Base-by-base conservation (phyloP, 2,888 invertebrate species). In the Labia minor region DNA sequence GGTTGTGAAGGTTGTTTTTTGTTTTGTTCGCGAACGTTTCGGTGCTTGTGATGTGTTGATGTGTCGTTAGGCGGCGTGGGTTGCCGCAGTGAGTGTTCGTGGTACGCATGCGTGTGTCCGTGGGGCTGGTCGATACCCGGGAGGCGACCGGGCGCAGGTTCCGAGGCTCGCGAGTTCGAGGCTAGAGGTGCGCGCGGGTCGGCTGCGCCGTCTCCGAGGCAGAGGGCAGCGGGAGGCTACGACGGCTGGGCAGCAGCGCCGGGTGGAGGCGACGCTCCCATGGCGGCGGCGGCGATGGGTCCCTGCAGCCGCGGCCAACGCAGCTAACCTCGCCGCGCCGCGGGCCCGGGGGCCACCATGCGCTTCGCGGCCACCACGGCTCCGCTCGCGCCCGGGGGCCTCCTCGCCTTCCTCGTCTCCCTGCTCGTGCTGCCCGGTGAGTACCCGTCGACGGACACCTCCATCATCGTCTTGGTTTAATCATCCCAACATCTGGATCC, bases 181-280 rank as follows among this genome's bases (percentile, higher is more conserved):
- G 49, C 49, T 49, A 49, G 49, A 67, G 71, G 67, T 70, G 70
- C 10, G 73, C 74, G 75, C 73, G 79, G 79, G 78, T 80, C 80
- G 79, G 80, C 74, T 19, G 49, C 49, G 19, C 37, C 14, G 21
- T 16, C 14, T 14, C 49, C 10, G 20, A 10, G 21, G 64, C 20
- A 19, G 63, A 18, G 26, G 61, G 19, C 65, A 18, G 62, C 61
- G 65, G 18, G 64, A 19, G 64, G 26, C 49, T 49, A 49, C 26
- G 26, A 3, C 8, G 26, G 26, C 4, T 26, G 26, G 26, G 26
- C 26, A 26, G 63, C 63, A 6, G 63, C 65, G 19, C 19, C 19
- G 14, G 19, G 10, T n/a, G n/a, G 64, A 26, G 62, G 20, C 37
- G 10, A 4, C 63, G 49, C 49, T 8, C 16, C 21, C 63, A 11